Conservation (phyloP, 2,797 vertebrate genomes). For the Aulostomus chinensis region DNA sequence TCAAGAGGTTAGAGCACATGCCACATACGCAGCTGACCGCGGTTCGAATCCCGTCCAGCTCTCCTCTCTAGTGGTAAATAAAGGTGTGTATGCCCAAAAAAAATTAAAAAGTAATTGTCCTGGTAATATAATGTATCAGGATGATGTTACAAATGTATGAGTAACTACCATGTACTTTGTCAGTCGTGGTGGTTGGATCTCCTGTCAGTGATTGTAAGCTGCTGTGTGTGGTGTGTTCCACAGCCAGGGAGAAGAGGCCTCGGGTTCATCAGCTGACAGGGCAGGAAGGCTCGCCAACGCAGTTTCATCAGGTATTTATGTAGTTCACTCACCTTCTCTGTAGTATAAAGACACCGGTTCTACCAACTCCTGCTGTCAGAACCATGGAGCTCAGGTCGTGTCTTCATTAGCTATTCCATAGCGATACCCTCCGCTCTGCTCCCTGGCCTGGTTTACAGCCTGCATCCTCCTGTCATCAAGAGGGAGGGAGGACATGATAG, state of each 20-base stretch:
- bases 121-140: no score
- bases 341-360: background rate
- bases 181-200: background rate
- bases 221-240: constrained; percentile 11
- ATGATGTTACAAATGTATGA: no score
- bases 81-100: no score
- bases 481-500: constrained; percentile 10
- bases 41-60: no score
- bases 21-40: no score
- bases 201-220: constrained; percentile 1
- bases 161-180: background rate
- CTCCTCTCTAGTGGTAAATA: no score
- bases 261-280: constrained; percentile 30
- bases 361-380: no score
- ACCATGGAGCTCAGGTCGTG: no score
- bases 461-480: constrained; percentile 2
- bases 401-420: no score
- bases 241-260: constrained; percentile 29
- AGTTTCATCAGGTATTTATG: constrained; percentile 53
- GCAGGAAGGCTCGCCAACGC: constrained; percentile 16
- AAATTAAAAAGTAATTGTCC: no score
- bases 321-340: background rate
- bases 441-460: background rate
- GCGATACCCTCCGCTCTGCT: no score
- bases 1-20: no score